Evolutionary conservation across 2,113 vertebrate species (phyloP).

Genomic region (Lucifuga dentata): DNA sequence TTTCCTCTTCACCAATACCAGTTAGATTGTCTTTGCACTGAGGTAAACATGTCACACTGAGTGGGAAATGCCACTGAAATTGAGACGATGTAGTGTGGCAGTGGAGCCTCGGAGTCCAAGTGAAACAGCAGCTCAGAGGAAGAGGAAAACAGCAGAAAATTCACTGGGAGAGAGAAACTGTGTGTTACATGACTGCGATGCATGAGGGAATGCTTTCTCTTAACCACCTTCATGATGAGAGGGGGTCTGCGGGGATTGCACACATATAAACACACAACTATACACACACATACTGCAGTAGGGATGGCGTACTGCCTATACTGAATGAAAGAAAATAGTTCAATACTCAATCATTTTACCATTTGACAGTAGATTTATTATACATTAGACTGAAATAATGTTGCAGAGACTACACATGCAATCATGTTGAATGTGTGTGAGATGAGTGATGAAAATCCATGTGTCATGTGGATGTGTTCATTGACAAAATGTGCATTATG

Average conservation of each 20-base stretch:
- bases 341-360: constrained; percentile 56
- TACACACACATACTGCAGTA: constrained; percentile 4
- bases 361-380: constrained; percentile 61
- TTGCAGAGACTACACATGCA: constrained; percentile 14
- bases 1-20: background rate
- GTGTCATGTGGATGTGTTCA: constrained; percentile 6
- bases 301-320: background rate
- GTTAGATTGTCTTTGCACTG: constrained; percentile 22
- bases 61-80: constrained; percentile 42
- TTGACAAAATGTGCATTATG: constrained; percentile 11
- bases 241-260: constrained; percentile 28
- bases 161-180: constrained; percentile 40
- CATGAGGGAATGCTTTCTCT: constrained; percentile 48
- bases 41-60: constrained; percentile 43
- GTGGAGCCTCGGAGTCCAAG: constrained; percentile 36
- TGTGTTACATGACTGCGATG: constrained; percentile 49
- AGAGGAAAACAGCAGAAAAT: constrained; percentile 60
- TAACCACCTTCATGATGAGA: constrained; percentile 59
- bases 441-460: constrained; percentile 12
- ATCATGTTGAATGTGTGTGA: constrained; percentile 20
- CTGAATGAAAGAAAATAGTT: constrained; percentile 45
- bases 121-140: constrained; percentile 65
- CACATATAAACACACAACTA: constrained; percentile 3
- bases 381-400: constrained; percentile 50
- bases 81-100: constrained; percentile 34